A percentile compares a stretch with the other conserved stretches of the same genome.
Evolutionary conservation across 2,888 invertebrate species (phyloP).

Genomic region (Sphaerophoria rueppellii): DNA sequence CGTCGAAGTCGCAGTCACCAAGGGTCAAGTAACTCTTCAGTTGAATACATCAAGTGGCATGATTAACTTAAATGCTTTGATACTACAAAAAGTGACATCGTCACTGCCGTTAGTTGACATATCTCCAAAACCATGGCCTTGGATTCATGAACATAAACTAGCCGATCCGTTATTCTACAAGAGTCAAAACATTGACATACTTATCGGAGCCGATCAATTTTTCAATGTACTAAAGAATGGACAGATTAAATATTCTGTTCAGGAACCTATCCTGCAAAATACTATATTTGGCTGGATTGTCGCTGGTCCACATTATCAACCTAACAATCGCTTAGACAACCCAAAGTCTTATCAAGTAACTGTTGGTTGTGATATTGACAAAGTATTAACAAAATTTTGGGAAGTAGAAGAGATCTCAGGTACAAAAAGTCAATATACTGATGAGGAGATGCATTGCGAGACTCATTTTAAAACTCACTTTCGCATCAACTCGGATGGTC

Average conservation of each 20-base stretch:
- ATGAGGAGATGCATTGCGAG: constrained; percentile 20
- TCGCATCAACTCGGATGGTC: constrained; percentile 24
- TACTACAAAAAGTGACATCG: background rate
- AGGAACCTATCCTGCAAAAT: constrained; percentile 4
- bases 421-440: background rate
- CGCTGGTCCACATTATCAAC: constrained; percentile 3
- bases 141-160: background rate
- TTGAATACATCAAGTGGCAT: background rate
- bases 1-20: constrained; percentile 2
- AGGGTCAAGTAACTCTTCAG: background rate
- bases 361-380: constrained; percentile 18
- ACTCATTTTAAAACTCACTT: constrained; percentile 37
- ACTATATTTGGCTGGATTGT: constrained; percentile 16
- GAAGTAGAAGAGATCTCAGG: constrained; percentile 5
- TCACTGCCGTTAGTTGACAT: background rate
- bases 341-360: constrained; percentile 6
- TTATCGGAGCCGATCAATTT: constrained; percentile 5
- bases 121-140: background rate
- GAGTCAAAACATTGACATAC: constrained; percentile 10
- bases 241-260: background rate
- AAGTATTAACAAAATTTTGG: constrained; percentile 22
- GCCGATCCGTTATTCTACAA: constrained; percentile 6
- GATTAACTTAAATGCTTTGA: background rate
- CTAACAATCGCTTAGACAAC: background rate
- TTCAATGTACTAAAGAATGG: background rate